phyloP scores from a whole-genome alignment of 2,113 vertebrate genomes.

The Indicator indicator region DNA sequence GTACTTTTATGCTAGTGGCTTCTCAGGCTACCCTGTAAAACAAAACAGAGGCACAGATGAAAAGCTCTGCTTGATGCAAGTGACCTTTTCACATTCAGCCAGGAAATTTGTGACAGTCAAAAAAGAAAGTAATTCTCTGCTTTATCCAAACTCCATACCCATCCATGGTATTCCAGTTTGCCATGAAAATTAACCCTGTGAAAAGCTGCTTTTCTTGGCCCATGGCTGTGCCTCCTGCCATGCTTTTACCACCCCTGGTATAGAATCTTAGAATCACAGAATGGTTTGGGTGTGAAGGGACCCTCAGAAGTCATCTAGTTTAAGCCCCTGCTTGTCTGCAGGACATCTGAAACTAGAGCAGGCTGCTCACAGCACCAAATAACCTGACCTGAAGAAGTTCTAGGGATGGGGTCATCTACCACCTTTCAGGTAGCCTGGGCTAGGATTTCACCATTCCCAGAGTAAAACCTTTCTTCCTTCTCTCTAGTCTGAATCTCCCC shows the following conservation, averaged over 20 bases:
- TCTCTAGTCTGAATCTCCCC: too few species aligned
- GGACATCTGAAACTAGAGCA: too few species aligned
- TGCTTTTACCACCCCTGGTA: not conserved
- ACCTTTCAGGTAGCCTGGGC: too few species aligned
- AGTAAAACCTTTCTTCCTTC: too few species aligned
- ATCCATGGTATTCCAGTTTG: not conserved
- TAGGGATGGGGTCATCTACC: too few species aligned
- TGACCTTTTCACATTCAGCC: not conserved
- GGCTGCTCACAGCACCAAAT: too few species aligned
- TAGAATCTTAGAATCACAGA: too few species aligned
- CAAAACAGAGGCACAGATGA: not conserved
- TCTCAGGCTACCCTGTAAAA: not conserved
- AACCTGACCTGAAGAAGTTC: too few species aligned
- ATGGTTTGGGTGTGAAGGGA: too few species aligned
- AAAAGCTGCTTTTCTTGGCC: not conserved
- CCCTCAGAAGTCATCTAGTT: too few species aligned
- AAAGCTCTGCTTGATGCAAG: not conserved
- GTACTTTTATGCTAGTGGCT: not conserved
- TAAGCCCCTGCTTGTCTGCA: too few species aligned
- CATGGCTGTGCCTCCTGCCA: not conserved
- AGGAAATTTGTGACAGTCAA: not conserved
- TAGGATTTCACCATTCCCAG: too few species aligned
- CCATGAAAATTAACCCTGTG: not conserved
- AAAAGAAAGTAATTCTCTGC: not conserved
- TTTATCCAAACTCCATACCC: not conserved